Evolutionary conservation across 2,888 invertebrate genomes (phyloP), one percentile per base, ranked within the genome.

Genomic region (Caenorhabditis sp.): DNA sequence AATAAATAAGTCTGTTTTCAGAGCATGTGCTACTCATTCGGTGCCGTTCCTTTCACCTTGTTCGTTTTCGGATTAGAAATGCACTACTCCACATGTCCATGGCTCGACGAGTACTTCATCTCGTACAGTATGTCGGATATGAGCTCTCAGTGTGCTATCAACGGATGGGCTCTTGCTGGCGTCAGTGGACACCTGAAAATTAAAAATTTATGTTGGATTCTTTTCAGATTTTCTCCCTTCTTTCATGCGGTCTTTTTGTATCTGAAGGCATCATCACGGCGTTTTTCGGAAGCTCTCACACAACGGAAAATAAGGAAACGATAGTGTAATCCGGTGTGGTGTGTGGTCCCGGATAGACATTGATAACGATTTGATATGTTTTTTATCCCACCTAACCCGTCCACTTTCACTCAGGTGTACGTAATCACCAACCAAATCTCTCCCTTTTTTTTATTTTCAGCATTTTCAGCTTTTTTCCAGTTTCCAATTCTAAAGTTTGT

Each of bases 21-120:
- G 90, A 87, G 85, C 69, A 85, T 90, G 86, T 88, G 85, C 74
- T 89, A 89, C 53, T 86, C 89, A 0, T 89, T 90, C 62, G 89
- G 88, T 18, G 88, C 88, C 15, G 90, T 90, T 9, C 90, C 90
- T 1, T 88, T 89, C 71, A 83, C 89, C 3, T 72, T 90, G 9
- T 86, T 90, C 55, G 88, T 90, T 15, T 90, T 90, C 68, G 90
- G 89, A 3, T 80, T 90, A n/a, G 89, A 90, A 78, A 90, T 90
- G 89, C 90, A 90, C 65, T 90, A 90, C 77, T 88, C 87, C 8
- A 88, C 90, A n/a, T 90, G 90, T 65, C 90, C 90, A 0, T 90
- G 89, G 89, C 82, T 90, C 2, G 90, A 89, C 53, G 90, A 90
- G 40, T 90, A 88, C 67, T 85, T 83, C 51, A 69, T 83, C 5